Conservation (phyloP, 2,888 invertebrate species). For the Pseudeuparius sepicola region DNA sequence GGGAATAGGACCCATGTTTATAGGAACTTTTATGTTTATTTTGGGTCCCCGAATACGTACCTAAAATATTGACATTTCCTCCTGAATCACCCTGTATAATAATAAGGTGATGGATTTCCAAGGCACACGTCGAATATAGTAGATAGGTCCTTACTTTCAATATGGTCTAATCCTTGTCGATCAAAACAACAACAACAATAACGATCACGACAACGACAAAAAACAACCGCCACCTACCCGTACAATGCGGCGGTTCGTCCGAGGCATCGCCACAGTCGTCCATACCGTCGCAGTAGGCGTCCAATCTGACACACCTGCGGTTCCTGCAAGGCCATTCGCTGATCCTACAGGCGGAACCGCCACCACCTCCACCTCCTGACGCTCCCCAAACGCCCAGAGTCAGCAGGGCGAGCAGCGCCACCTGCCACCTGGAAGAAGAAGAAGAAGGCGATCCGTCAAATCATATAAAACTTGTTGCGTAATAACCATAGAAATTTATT, state of each 20-base stretch:
- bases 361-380: no score
- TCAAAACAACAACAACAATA: slow-evolving; percentile 2
- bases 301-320: slow-evolving; percentile 68
- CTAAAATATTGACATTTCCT: no score
- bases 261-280: slow-evolving; percentile 79
- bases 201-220: neutral
- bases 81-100: no score
- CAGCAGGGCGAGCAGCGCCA: slow-evolving; percentile 14
- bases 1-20: no score
- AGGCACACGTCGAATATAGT: no score
- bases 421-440: neutral
- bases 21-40: no score
- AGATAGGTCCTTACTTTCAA: no score
- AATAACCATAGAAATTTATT: no score
- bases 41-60: no score
- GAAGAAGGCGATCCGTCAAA: slow-evolving; percentile 8
- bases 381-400: slow-evolving; percentile 23
- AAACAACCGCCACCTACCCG: slow-evolving; percentile 41
- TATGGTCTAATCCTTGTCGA: no score
- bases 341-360: slow-evolving; percentile 58
- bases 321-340: slow-evolving; percentile 68
- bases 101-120: no score
- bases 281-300: slow-evolving; percentile 76
- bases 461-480: no score
- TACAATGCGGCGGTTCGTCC: slow-evolving; percentile 74